These are phyloP conservation scores for Drosophila kuntzei DNA, from an alignment of 2,888 invertebrate species.

Conservation along the genomic window DNA sequence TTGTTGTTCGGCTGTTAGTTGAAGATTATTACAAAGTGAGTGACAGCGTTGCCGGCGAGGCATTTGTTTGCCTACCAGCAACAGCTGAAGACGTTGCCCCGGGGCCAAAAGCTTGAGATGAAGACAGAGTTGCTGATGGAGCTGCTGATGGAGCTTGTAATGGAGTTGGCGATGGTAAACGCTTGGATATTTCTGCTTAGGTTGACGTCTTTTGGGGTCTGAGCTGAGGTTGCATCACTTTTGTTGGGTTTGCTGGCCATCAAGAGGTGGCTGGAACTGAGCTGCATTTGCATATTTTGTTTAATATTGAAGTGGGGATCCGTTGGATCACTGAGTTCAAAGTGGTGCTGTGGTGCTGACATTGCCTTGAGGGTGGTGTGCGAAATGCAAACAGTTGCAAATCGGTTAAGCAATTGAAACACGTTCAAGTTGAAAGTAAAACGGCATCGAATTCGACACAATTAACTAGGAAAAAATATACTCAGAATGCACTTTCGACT, in stretches of 20 bases:
- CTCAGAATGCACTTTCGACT: not conserved
- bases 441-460: constrained; percentile 30
- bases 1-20: constrained; percentile 57
- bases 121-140: constrained; percentile 4
- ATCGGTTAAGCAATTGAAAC: constrained; percentile 51
- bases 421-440: constrained; percentile 51
- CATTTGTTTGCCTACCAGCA: constrained; percentile 56
- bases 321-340: constrained; percentile 7
- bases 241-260: constrained; percentile 42
- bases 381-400: constrained; percentile 46
- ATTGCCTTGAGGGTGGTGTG: constrained; percentile 36
- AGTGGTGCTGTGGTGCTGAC: constrained; percentile 21
- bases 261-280: constrained; percentile 22
- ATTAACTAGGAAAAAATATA: constrained; percentile 26
- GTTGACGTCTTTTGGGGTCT: constrained; percentile 41
- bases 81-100: constrained; percentile 49
- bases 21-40: constrained; percentile 71
- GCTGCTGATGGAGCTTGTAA: not conserved
- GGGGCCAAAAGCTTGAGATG: constrained; percentile 19
- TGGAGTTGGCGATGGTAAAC: constrained; percentile 4
- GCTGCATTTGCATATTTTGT: constrained; percentile 51
- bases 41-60: constrained; percentile 56
- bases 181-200: constrained; percentile 61
- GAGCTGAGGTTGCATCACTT: constrained; percentile 60
- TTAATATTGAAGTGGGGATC: constrained; percentile 35